Evolutionary conservation across 2,888 invertebrate genomes (phyloP), one percentile per base, ranked within the genome.

Genomic region (Oscheius myriophilus): DNA sequence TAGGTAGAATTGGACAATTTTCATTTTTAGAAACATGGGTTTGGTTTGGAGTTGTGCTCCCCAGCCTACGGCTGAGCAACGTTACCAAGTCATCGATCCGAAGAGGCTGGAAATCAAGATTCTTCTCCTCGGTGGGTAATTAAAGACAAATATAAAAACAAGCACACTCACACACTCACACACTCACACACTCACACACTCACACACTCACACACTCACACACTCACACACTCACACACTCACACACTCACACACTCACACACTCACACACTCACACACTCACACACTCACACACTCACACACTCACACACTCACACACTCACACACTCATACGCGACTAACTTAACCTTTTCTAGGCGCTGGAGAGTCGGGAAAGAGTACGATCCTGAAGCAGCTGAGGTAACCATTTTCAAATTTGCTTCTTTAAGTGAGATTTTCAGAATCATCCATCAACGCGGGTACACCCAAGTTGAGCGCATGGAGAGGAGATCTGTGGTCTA

Each of bases 371-470:
- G 57, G 57, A 33, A 57, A 57, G n/a, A 33, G 33, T 14, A 54
- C 53, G 7, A 54, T 54, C 26, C 53, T 25, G 53, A 54, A 54
- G 53, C 57, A 57, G 21, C 39, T 57, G 39, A 57, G 42, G 57
- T 42, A 42, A 33, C 33, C n/a, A 11, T 26, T 14, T 25, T 21
- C 52, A 21, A 21, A 21, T 4, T 4, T 3, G 25, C 39, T 3
- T 33, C 55, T 14, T 16, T n/a, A 33, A 25, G 33, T 33, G 11
- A 21, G 21, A n/a, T n/a, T 14, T 16, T 39, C 42, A 57, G 57
- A 33, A 57, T 57, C 14, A 57, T 57, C 39, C 57, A 57, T 18
- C 39, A 42, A 16, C 7, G 42, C 9, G 57, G 57, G 2, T 57
- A 42, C 57, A 42, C 33, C 12, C 16, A 21, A 2, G 12, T 9